These are phyloP conservation scores for Chelonia mydas DNA, from an alignment of 2,797 vertebrate genomes.

Conservation along the genomic window DNA sequence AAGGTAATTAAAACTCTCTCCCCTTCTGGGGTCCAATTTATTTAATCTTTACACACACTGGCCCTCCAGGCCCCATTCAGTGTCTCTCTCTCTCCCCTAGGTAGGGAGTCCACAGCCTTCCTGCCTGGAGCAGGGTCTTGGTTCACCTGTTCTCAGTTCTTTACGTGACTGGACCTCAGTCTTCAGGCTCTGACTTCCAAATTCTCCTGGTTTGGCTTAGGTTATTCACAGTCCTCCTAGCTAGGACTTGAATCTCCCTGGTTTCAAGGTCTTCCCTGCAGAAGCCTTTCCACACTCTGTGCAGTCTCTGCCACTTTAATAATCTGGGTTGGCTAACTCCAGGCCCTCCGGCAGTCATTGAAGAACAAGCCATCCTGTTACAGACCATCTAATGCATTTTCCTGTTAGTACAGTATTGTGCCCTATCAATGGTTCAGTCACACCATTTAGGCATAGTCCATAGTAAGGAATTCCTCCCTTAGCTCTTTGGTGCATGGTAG, in stretches of 20 bases:
- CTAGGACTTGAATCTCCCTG: neutral
- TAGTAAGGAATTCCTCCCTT: neutral
- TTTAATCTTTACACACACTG: neutral
- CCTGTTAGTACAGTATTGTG: neutral
- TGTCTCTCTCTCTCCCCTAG: neutral
- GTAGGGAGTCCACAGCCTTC: neutral
- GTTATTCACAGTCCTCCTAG: neutral
- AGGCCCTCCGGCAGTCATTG: neutral
- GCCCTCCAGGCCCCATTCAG: neutral
- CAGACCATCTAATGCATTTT: neutral
- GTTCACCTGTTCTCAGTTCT: neutral
- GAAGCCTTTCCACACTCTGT: neutral
- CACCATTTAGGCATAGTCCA: neutral
- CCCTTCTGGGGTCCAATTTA: neutral
- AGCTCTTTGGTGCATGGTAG: neutral
- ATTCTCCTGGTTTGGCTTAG: neutral
- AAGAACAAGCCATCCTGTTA: neutral
- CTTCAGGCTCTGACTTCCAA: neutral
- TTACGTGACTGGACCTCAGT: neutral
- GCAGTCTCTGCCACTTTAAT: neutral
- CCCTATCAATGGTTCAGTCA: neutral
- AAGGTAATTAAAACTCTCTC: neutral
- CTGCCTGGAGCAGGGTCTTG: neutral
- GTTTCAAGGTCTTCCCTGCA: neutral
- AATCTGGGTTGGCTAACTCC: neutral